phyloP scores from a whole-genome alignment of 2,888 invertebrate species.

The Patella ulyssiponensis region DNA sequence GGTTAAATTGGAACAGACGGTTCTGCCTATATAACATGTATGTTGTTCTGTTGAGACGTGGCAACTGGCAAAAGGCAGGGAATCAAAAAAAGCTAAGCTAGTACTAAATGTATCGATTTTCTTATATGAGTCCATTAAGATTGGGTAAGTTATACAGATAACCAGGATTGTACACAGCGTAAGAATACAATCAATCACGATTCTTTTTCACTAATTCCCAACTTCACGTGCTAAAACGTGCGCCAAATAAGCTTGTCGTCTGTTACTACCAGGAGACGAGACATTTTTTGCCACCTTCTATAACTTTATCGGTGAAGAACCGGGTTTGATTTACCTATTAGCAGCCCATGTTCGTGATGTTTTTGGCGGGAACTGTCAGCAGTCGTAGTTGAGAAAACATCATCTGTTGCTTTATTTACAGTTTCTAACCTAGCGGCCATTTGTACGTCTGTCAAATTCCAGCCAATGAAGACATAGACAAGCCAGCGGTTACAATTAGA shows the following conservation, averaged over 20 bases:
- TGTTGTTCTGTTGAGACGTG: too few relatives aligned
- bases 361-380: background rate
- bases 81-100: too few relatives aligned
- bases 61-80: too few relatives aligned
- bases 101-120: too few relatives aligned
- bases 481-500: constrained; percentile 11
- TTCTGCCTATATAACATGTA: too few relatives aligned
- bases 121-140: too few relatives aligned
- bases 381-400: constrained; percentile 8
- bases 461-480: background rate
- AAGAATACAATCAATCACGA: constrained; percentile 1
- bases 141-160: too few relatives aligned
- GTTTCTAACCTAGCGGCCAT: constrained; percentile 1
- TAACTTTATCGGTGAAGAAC: background rate
- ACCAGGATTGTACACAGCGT: too few relatives aligned
- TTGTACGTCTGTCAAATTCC: background rate
- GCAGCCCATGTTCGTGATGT: constrained; percentile 5
- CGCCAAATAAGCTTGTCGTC: background rate
- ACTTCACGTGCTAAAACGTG: background rate
- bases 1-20: too few relatives aligned
- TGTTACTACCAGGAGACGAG: too few relatives aligned
- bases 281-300: background rate
- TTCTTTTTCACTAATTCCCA: background rate
- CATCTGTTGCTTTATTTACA: constrained; percentile 9
- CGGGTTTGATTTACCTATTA: background rate